These are phyloP conservation scores for Napeogenes inachia DNA, from an alignment of 2,888 invertebrate genomes.

Conservation along the genomic window DNA sequence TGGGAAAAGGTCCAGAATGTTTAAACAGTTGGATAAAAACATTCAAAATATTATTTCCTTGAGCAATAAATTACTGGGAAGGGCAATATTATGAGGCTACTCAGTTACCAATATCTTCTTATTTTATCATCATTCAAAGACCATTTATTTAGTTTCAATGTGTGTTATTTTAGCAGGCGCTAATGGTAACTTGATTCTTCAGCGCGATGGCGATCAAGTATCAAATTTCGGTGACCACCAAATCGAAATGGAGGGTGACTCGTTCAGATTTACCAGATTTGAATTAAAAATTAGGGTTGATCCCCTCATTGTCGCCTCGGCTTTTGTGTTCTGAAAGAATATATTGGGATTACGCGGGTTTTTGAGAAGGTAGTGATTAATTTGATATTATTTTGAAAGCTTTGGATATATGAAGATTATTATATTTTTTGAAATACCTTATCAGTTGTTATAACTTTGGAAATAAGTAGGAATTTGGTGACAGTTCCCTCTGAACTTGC, in stretches of 20 bases:
- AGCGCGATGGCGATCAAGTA: constrained; percentile 36
- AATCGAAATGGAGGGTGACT: constrained; percentile 47
- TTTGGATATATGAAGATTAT: too few relatives aligned
- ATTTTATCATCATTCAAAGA: constrained; percentile 10
- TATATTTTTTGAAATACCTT: too few relatives aligned
- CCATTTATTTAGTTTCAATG: constrained; percentile 24
- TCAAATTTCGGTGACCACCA: constrained; percentile 62
- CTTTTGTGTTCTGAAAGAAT: constrained; percentile 17
- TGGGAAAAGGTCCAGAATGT: too few relatives aligned
- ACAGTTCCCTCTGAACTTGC: too few relatives aligned
- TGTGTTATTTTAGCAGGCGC: constrained; percentile 30
- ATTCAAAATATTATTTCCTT: too few relatives aligned
- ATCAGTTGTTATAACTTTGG: too few relatives aligned
- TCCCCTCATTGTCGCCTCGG: constrained; percentile 27
- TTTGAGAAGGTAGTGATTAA: constrained; percentile 35
- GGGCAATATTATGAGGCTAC: too few relatives aligned
- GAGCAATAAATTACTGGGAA: too few relatives aligned
- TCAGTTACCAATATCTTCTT: too few relatives aligned
- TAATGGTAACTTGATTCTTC: constrained; percentile 30
- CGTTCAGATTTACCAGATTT: constrained; percentile 40
- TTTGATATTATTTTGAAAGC: too few relatives aligned
- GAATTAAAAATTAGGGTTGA: constrained; percentile 50
- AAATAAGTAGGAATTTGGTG: too few relatives aligned
- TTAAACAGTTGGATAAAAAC: too few relatives aligned
- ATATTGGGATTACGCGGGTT: constrained; percentile 51